A percentile compares a stretch with the other conserved stretches of the same genome.
phyloP scores from a whole-genome alignment of 2,888 invertebrate species.

The Thysanoteuthis rhombus region DNA sequence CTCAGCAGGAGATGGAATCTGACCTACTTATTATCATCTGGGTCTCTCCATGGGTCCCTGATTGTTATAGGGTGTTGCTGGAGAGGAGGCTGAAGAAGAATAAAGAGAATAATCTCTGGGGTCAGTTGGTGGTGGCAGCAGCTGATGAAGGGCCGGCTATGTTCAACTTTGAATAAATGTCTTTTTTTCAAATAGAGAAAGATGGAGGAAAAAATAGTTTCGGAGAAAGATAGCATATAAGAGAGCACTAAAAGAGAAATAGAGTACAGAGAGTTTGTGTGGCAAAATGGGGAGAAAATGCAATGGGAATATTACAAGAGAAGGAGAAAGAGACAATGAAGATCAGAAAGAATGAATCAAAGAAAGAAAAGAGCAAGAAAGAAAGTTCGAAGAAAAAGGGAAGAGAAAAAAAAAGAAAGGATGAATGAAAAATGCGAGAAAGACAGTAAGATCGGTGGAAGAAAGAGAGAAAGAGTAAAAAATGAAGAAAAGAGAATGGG shows the following conservation, averaged over 20 bases:
- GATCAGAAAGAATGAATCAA: background rate
- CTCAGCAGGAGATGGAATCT: background rate
- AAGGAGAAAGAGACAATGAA: background rate
- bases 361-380: background rate
- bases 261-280: rapidly evolving
- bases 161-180: background rate
- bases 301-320: background rate
- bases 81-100: background rate
- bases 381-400: background rate
- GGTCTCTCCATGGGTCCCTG: background rate
- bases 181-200: background rate
- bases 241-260: background rate
- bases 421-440: too few species aligned
- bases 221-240: background rate
- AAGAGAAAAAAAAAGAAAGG: too few species aligned
- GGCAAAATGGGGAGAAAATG: background rate
- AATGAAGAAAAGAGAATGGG: too few species aligned
- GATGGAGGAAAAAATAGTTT: background rate
- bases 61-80: background rate
- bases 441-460: too few species aligned
- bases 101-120: background rate
- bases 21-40: background rate
- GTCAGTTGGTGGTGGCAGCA: background rate
- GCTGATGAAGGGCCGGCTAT: background rate
- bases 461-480: too few species aligned